Conservation (phyloP, 2,888 invertebrate genomes). For the Arenicola marina region DNA sequence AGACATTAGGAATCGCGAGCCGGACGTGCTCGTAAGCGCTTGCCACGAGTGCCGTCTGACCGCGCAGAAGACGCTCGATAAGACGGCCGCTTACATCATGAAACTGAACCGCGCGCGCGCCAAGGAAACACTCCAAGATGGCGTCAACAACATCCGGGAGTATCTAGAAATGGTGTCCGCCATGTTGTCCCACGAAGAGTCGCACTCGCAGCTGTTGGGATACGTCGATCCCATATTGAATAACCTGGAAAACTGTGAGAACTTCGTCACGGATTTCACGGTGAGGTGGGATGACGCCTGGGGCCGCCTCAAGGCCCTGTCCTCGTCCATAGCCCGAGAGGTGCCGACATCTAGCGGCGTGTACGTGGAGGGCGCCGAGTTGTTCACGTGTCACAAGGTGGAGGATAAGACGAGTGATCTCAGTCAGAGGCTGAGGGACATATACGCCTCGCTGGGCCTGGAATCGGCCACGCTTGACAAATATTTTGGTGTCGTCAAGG, state of each 20-base stretch:
- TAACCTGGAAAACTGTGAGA: constrained; percentile 28
- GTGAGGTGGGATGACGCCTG: constrained; percentile 38
- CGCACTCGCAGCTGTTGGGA: constrained; percentile 14
- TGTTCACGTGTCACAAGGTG: constrained; percentile 20
- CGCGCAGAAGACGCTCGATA: constrained; percentile 20
- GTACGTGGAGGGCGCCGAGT: constrained; percentile 24
- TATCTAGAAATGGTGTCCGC: constrained; percentile 19
- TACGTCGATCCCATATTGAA: constrained; percentile 23
- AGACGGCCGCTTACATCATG: constrained; percentile 21
- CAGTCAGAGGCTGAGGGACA: constrained; percentile 21
- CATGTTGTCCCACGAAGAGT: constrained; percentile 18
- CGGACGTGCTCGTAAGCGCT: constrained; percentile 14
- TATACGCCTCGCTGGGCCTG: constrained; percentile 26
- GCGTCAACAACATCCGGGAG: constrained; percentile 13
- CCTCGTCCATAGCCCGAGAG: constrained; percentile 31
- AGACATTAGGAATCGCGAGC: constrained; percentile 19
- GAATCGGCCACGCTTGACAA: constrained; percentile 19
- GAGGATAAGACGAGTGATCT: constrained; percentile 20
- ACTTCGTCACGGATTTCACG: constrained; percentile 26
- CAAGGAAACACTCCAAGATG: constrained; percentile 8
- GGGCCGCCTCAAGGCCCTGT: constrained; percentile 31
- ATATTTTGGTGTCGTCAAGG: constrained; percentile 22
- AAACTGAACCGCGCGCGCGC: constrained; percentile 28
- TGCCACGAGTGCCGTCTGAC: constrained; percentile 20
- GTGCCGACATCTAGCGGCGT: constrained; percentile 22